phyloP scores from a whole-genome alignment of 2,113 vertebrate species.

The Gorsachius goisagi region DNA sequence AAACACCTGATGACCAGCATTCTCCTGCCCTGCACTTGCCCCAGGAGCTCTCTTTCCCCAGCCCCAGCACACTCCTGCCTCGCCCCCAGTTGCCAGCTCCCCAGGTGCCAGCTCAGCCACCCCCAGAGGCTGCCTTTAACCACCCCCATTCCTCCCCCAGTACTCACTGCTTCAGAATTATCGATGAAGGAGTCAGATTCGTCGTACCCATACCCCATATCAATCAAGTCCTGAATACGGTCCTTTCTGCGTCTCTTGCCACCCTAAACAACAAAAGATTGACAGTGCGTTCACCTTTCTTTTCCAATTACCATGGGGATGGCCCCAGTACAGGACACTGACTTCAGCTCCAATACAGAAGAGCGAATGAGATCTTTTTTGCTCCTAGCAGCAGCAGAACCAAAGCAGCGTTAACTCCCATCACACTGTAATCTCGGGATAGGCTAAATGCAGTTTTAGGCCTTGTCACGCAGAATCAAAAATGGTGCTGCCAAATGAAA shows the following conservation, averaged over 20 bases:
- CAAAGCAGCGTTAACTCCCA: neutral
- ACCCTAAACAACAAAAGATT: constrained; percentile 72
- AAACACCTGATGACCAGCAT: neutral
- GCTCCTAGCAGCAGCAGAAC: neutral
- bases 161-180: constrained; percentile 95
- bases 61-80: neutral
- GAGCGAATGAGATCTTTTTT: neutral
- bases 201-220: constrained; percentile 94
- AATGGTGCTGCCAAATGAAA: neutral
- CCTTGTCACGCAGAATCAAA: neutral
- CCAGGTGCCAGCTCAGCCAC: neutral
- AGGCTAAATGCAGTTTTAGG: neutral
- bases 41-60: neutral
- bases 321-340: neutral
- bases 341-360: neutral
- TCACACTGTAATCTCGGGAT: neutral
- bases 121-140: neutral
- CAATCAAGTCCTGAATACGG: constrained; percentile 90
- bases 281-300: neutral
- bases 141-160: neutral
- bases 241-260: constrained; percentile 84
- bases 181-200: constrained; percentile 97
- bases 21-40: neutral
- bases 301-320: neutral
- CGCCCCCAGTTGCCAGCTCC: neutral